phyloP scores from a whole-genome alignment of 2,888 invertebrate genomes.

The Tyria jacobaeae region DNA sequence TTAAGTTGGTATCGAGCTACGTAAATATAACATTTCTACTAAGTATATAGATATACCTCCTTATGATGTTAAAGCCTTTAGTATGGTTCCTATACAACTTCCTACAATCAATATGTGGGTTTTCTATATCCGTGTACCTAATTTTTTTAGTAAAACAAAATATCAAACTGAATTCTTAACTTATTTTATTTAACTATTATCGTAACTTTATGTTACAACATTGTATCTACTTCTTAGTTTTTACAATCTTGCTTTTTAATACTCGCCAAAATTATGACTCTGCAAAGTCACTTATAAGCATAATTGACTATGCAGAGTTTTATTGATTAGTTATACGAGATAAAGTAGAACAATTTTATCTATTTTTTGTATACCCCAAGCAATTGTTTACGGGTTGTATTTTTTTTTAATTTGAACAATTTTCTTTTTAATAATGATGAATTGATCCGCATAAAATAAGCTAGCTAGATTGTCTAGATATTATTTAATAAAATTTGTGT shows the following conservation, averaged over 20 bases:
- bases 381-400: too few species aligned
- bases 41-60: conserved; percentile 24
- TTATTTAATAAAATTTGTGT: conserved; percentile 1
- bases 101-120: conserved; percentile 28
- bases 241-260: neutral
- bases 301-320: conserved; percentile 4
- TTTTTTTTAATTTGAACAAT: too few species aligned
- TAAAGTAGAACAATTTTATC: too few species aligned
- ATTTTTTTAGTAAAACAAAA: conserved; percentile 20
- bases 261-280: conserved; percentile 5
- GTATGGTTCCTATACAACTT: conserved; percentile 58
- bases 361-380: too few species aligned
- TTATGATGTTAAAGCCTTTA: conserved; percentile 48
- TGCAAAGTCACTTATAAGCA: conserved; percentile 1
- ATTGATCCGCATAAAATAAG: too few species aligned
- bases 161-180: neutral
- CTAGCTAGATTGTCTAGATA: too few species aligned
- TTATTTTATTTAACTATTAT: neutral
- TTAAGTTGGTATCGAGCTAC: conserved; percentile 3
- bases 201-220: neutral
- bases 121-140: conserved; percentile 36
- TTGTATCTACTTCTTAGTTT: too few species aligned
- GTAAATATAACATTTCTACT: conserved; percentile 15
- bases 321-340: too few species aligned
- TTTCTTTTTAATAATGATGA: too few species aligned